A percentile compares a stretch with the other conserved stretches of the same genome.
Conservation (phyloP, 1,140 invertebrate genomes). For the Andricus grossulariae region DNA sequence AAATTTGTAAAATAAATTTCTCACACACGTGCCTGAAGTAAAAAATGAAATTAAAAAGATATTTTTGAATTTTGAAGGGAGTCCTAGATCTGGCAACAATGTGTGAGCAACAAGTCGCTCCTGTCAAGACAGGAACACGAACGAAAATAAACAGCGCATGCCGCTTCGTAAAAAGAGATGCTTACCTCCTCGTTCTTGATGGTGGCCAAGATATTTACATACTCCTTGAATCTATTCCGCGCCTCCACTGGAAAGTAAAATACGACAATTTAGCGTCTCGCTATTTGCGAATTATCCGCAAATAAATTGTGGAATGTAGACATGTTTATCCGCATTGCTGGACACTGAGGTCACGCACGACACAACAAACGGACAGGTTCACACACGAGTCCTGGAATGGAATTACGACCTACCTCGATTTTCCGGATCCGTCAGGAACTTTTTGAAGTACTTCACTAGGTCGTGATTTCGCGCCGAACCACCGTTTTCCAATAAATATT, state of each 20-base stretch:
- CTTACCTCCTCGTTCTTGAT: slow-evolving; percentile 84
- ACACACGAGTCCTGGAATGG: not conserved
- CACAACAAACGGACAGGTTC: slow-evolving; percentile 10
- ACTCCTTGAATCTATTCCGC: slow-evolving; percentile 91
- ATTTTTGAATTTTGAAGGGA: not conserved
- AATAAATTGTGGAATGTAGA: slow-evolving; percentile 43
- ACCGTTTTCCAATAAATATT: slow-evolving; percentile 88
- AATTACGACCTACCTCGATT: slow-evolving; percentile 81
- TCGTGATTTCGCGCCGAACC: slow-evolving; percentile 92
- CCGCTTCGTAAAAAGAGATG: slow-evolving; percentile 33
- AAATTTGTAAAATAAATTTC: too few species aligned
- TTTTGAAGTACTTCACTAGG: slow-evolving; percentile 91
- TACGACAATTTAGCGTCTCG: slow-evolving; percentile 21
- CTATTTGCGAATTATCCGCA: not conserved
- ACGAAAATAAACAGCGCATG: slow-evolving; percentile 35
- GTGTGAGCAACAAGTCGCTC: slow-evolving; percentile 71
- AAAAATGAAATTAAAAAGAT: not conserved
- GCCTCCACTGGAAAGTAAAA: slow-evolving; percentile 84
- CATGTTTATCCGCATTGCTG: slow-evolving; percentile 38
- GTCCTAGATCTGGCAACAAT: slow-evolving; percentile 44
- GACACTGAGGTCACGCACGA: slow-evolving; percentile 40
- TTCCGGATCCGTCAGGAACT: slow-evolving; percentile 86
- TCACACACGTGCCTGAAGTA: not conserved
- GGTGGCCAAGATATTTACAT: slow-evolving; percentile 90
- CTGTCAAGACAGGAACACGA: slow-evolving; percentile 53